Evolutionary conservation across 92 coral and sea anemone genomes (phyloP).

Genomic region (Pocillopora meandrina): DNA sequence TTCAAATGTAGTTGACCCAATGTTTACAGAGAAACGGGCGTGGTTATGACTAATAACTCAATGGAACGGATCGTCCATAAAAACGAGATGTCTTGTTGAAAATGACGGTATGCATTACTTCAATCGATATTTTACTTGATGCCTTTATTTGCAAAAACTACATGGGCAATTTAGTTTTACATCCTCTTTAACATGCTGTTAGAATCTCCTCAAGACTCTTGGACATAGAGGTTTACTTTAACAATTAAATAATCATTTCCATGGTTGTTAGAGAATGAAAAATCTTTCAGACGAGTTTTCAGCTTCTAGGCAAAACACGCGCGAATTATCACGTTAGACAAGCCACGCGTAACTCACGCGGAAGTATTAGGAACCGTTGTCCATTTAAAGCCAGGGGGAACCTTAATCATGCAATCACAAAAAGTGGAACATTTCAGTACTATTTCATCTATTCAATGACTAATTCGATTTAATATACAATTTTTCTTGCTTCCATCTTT

Average conservation of each 20-base stretch:
- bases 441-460: too few species aligned
- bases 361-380: background rate
- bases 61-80: background rate
- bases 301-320: background rate
- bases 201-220: background rate
- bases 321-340: background rate
- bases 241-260: background rate
- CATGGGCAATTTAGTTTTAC: too few species aligned
- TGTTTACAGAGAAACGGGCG: constrained; percentile 10
- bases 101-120: too few species aligned
- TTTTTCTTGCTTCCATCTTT: too few species aligned
- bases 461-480: too few species aligned
- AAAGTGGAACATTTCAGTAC: too few species aligned
- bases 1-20: background rate
- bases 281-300: background rate
- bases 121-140: too few species aligned
- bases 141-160: too few species aligned
- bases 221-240: background rate
- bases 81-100: too few species aligned
- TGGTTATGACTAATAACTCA: background rate
- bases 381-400: background rate
- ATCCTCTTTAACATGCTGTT: too few species aligned
- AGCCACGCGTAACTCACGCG: background rate
- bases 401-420: too few species aligned
- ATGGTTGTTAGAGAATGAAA: background rate